A percentile compares a stretch with the other conserved stretches of the same genome.
Conservation (phyloP, 2,797 vertebrate species). For the Tenualosa ilisha region DNA sequence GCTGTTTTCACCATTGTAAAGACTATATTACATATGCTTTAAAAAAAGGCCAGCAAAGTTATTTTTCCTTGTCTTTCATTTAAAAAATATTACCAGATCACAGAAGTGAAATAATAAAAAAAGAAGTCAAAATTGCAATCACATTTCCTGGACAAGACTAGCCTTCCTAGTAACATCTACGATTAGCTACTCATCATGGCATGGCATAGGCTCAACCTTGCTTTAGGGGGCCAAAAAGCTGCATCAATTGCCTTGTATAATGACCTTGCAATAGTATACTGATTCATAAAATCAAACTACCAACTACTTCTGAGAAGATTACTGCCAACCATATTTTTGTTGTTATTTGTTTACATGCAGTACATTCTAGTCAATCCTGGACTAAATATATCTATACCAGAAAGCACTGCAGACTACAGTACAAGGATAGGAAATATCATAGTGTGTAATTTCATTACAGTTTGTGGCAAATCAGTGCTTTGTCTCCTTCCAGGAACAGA, state of each 20-base stretch:
- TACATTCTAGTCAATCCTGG: conserved; percentile 70
- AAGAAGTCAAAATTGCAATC: conserved; percentile 35
- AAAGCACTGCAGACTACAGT: conserved; percentile 67
- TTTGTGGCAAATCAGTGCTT: conserved; percentile 23
- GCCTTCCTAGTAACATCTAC: conserved; percentile 57
- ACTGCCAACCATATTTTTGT: conserved; percentile 4
- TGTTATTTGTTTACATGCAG: conserved; percentile 60
- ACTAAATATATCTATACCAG: conserved; percentile 55
- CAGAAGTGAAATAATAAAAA: conserved; percentile 53
- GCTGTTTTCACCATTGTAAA: conserved; percentile 56
- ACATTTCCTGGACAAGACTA: conserved; percentile 61
- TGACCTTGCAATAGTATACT: conserved; percentile 4
- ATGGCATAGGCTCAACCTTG: conserved; percentile 40
- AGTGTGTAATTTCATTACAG: conserved; percentile 21
- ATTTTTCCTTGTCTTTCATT: conserved; percentile 18
- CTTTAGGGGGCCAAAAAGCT: conserved; percentile 30
- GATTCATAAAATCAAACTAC: not conserved
- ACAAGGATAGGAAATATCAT: conserved; percentile 53
- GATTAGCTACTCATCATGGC: conserved; percentile 56
- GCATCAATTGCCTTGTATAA: not conserved
- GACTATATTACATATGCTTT: conserved; percentile 53
- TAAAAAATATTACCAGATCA: not conserved
- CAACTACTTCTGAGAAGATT: not conserved
- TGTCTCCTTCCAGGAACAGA: not conserved
- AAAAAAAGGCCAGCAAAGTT: conserved; percentile 61